Evolutionary conservation across 2,797 vertebrate species (phyloP).

Genomic region (Schizopygopsis pylzovi): DNA sequence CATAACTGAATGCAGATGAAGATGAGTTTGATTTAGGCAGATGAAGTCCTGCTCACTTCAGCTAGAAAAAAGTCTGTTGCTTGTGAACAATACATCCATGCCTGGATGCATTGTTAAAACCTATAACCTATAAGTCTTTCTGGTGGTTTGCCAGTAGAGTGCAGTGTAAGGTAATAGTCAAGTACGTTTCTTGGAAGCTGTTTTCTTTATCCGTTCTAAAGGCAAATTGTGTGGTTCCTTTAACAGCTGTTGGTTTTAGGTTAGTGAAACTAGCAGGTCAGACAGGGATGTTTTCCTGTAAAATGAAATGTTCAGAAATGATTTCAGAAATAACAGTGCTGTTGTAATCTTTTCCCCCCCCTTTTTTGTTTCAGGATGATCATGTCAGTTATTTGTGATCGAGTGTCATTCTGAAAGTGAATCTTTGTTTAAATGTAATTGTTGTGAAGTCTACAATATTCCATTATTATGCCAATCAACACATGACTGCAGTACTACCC

Average conservation of each 20-base stretch:
- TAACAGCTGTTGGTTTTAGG: constrained; percentile 23
- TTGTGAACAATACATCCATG: neutral
- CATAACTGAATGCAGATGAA: neutral
- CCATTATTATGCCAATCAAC: constrained; percentile 8
- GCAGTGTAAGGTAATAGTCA: constrained; percentile 9
- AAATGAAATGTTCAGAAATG: neutral
- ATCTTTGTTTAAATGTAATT: neutral
- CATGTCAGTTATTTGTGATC: neutral
- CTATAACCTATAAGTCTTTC: no score
- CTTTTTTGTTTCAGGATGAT: constrained; percentile 14
- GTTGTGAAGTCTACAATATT: neutral
- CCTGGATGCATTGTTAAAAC: neutral
- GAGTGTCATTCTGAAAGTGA: constrained; percentile 19
- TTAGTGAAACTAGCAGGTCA: neutral
- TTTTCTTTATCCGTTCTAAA: neutral
- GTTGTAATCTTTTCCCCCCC: neutral
- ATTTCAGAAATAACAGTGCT: neutral
- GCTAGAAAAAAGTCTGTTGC: neutral
- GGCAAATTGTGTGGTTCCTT: neutral
- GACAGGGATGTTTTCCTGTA: neutral
- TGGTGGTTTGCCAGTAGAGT: constrained; percentile 18
- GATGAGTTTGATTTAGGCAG: neutral
- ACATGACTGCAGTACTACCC: neutral
- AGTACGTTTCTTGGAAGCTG: neutral
- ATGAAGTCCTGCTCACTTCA: neutral